A percentile compares a stretch with the other conserved stretches of the same genome.
Conservation (phyloP, 2,113 vertebrate species). For the Sterna hirundo region DNA sequence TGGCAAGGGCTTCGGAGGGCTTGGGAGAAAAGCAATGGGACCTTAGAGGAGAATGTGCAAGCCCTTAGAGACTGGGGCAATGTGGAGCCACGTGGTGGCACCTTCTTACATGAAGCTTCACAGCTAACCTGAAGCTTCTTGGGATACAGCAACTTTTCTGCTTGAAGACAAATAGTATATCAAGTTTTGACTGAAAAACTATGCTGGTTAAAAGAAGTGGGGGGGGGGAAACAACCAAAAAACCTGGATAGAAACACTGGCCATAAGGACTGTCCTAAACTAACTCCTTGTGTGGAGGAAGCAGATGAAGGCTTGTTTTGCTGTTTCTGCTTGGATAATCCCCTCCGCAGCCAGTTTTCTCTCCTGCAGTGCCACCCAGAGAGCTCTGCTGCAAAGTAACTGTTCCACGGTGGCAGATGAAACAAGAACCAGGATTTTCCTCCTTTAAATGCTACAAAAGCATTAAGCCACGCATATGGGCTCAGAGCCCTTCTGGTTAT, state of each 20-base stretch:
- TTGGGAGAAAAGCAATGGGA: not conserved
- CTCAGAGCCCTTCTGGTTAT: not conserved
- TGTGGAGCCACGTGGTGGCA: fast-evolving
- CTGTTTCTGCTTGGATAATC: not conserved
- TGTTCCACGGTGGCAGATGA: not conserved
- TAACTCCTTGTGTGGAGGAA: not conserved
- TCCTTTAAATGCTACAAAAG: not conserved
- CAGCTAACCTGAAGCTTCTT: not conserved
- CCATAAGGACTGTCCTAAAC: not conserved
- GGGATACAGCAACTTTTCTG: not conserved
- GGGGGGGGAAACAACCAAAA: not conserved
- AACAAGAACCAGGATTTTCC: not conserved
- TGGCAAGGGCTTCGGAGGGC: fast-evolving
- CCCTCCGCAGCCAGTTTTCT: not conserved
- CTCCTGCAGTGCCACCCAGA: not conserved
- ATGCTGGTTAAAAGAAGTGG: not conserved
- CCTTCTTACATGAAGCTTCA: not conserved
- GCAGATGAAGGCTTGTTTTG: not conserved
- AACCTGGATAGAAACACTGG: not conserved
- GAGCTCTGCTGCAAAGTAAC: not conserved
- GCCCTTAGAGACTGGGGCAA: not conserved
- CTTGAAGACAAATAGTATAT: not conserved
- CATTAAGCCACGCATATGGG: fast-evolving
- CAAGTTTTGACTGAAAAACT: not conserved
- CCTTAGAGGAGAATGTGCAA: not conserved